Conservation (phyloP, 2,113 vertebrate genomes). For the Mormoops blainvillei region DNA sequence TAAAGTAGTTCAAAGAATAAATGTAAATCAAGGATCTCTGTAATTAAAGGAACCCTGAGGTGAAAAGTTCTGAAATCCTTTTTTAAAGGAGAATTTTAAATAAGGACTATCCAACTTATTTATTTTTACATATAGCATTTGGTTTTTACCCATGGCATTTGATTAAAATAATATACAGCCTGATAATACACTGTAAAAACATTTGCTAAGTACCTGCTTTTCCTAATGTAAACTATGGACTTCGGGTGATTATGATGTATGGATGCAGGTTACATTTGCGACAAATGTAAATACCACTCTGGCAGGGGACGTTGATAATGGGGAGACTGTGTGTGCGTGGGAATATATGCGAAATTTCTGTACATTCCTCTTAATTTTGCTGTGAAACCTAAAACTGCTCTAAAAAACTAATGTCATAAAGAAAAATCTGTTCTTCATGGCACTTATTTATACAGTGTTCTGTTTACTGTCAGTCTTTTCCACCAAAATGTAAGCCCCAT, state of each 20-base stretch:
- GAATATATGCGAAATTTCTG: background rate
- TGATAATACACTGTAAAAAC: background rate
- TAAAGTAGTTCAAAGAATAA: constrained; percentile 4
- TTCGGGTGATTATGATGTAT: background rate
- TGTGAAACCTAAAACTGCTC: background rate
- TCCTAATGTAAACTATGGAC: background rate
- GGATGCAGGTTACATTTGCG: background rate
- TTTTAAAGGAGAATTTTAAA: constrained; percentile 27
- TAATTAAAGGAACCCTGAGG: background rate
- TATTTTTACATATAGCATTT: background rate
- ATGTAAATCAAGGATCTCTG: background rate
- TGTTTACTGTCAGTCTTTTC: background rate
- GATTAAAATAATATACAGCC: background rate
- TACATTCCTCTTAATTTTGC: too few species aligned
- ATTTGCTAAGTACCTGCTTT: background rate
- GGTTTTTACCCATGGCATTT: background rate
- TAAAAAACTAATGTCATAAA: background rate
- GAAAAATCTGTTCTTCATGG: background rate
- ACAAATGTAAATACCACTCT: background rate
- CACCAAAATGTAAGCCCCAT: background rate
- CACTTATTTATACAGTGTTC: background rate
- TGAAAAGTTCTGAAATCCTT: background rate
- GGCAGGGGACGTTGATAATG: too few species aligned
- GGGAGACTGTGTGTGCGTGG: background rate
- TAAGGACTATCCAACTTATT: background rate